These are phyloP conservation scores for Scaptomyza parva DNA, from an alignment of 2,888 invertebrate species.

Conservation along the genomic window DNA sequence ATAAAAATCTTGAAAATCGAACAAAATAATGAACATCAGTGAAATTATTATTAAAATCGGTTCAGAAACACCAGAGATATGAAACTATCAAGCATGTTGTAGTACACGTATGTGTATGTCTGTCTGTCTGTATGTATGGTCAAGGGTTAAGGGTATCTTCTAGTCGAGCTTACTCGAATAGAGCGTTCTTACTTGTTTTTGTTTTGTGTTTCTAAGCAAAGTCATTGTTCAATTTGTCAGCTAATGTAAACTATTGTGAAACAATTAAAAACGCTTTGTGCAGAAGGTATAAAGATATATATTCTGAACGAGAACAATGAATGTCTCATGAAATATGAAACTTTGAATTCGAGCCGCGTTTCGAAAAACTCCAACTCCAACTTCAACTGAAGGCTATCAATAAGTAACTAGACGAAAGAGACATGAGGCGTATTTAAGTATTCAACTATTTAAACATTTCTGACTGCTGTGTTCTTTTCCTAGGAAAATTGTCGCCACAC, in stretches of 20 bases:
- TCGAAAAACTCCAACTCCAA: slow-evolving; percentile 4
- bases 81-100: no score
- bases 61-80: no score
- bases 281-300: slow-evolving; percentile 5
- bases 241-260: slow-evolving; percentile 59
- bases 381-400: slow-evolving; percentile 33
- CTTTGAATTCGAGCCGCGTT: slow-evolving; percentile 50
- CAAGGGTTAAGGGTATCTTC: no score
- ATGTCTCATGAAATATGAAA: slow-evolving; percentile 58
- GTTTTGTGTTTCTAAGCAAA: no score
- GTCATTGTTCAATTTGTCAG: slow-evolving; percentile 67
- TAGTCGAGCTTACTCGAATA: no score
- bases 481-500: slow-evolving; percentile 39
- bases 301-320: not conserved
- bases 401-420: slow-evolving; percentile 45
- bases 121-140: no score
- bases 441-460: slow-evolving; percentile 47
- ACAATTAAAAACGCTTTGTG: slow-evolving; percentile 55
- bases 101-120: no score
- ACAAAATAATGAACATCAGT: no score
- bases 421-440: slow-evolving; percentile 36
- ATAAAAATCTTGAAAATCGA: no score
- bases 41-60: no score
- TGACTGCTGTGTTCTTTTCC: slow-evolving; percentile 30
- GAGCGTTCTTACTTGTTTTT: no score